phyloP scores from a whole-genome alignment of 2,888 invertebrate genomes.

The Calephelis perditalis region DNA sequence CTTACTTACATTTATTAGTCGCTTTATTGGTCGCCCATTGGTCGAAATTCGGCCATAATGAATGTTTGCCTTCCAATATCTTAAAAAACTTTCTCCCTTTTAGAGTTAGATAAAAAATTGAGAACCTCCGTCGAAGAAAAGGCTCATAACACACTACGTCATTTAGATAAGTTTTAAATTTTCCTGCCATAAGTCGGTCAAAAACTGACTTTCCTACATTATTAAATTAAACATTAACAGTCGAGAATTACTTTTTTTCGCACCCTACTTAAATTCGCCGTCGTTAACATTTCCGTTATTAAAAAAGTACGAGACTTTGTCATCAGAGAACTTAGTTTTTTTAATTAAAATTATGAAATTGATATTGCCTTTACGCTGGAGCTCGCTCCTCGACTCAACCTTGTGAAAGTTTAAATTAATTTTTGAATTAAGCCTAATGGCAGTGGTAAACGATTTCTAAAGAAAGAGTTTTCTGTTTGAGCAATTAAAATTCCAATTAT shows the following conservation, averaged over 20 bases:
- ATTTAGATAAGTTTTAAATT: no score
- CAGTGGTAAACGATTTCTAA: conserved; percentile 71
- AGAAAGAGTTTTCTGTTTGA: conserved; percentile 66
- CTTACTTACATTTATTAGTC: no score
- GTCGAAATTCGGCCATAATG: no score
- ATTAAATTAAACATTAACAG: background rate
- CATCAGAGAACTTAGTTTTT: conserved; percentile 76
- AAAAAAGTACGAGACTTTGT: conserved; percentile 77
- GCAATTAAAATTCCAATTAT: conserved; percentile 69
- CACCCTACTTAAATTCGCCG: conserved; percentile 39
- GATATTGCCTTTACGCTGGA: conserved; percentile 74
- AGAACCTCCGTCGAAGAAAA: no score
- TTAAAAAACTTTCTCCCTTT: no score
- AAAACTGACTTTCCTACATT: background rate
- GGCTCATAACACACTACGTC: no score
- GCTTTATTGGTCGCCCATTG: no score
- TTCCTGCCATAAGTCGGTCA: no score
- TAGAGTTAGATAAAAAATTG: no score
- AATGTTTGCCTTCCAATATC: no score
- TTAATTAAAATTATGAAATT: conserved; percentile 79
- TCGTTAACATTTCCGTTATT: conserved; percentile 75
- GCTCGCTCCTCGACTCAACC: conserved; percentile 65
- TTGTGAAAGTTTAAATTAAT: conserved; percentile 78
- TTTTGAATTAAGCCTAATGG: conserved; percentile 76
- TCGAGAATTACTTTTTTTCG: background rate